Evolutionary conservation across 2,113 vertebrate species (phyloP).

Genomic region (Hucho hucho): DNA sequence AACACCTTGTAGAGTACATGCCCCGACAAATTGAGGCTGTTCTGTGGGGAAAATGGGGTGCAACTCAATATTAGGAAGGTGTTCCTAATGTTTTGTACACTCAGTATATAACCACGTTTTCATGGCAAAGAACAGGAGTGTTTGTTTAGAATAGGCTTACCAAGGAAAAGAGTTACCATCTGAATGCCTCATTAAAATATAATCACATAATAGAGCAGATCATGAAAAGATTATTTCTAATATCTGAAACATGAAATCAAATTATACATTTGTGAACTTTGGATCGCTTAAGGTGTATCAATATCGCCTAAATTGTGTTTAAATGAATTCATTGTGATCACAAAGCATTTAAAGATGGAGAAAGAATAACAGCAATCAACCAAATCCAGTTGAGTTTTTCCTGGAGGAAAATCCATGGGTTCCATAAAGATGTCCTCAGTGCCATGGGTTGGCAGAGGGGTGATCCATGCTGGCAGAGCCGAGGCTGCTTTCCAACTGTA

Average conservation of each 20-base stretch:
- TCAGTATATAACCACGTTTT: not conserved
- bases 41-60: too few relatives aligned
- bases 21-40: too few relatives aligned
- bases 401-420: conserved; percentile 23
- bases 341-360: conserved; percentile 39
- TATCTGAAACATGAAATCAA: too few relatives aligned
- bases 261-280: conserved; percentile 25
- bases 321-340: conserved; percentile 27
- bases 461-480: conserved; percentile 20
- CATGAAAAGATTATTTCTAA: too few relatives aligned
- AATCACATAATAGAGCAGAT: too few relatives aligned
- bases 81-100: too few relatives aligned
- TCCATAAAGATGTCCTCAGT: conserved; percentile 50
- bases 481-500: conserved; percentile 10
- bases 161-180: too few relatives aligned
- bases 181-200: too few relatives aligned
- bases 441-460: conserved; percentile 47
- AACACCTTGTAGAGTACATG: too few relatives aligned
- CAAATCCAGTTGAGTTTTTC: conserved; percentile 7
- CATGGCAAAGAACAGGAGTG: too few relatives aligned
- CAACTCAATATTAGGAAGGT: too few relatives aligned
- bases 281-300: conserved; percentile 11
- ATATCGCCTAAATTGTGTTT: not conserved
- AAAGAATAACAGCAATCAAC: conserved; percentile 44
- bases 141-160: too few relatives aligned